Evolutionary conservation across 2,113 vertebrate genomes (phyloP), one percentile per base, ranked within the genome.

Genomic region (Hippotragus niger): DNA sequence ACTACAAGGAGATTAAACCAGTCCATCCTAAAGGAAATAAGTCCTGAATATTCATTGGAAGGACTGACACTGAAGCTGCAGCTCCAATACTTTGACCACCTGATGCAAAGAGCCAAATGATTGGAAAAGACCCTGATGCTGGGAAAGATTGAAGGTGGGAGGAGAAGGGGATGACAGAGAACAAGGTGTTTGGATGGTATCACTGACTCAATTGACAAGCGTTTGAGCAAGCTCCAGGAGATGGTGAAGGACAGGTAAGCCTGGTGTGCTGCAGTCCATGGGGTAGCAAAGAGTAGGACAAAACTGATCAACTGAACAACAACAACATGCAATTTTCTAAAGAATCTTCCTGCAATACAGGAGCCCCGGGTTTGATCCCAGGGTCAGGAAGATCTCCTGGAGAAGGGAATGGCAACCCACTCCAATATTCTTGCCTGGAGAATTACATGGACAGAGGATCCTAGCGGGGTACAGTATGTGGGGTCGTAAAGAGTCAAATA

Each of bases 181-280:
- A 40, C 0, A 0, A 74, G n/a, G 10, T 71, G 4, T 36, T 40
- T 40, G 19, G 19, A 13, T 74, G 19, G 19, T 40, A 23, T 40
- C 67, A 23, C 10, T 0, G 19, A 40, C 19, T 71, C n/a, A 23
- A 13, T 6, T 11, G 67, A 74, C n/a, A 13, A 40, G n/a, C 0
- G 0, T 74, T 40, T 74, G n/a, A 74, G 19, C 67, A 23, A 74
- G 67, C 2, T 40, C n/a, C 67, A 74, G 67, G n/a, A 40, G 19
- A 23, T 12, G 10, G 5, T 74, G n/a, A 74, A 23, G 10, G 10
- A 74, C n/a, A 74, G 19, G 67, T 2, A 13, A 74, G 10, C 19
- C n/a, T 40, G n/a, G 67, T 23, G n/a, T 23, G 67, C n/a, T 71
- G 5, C 67, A 40, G n/a, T 23, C 67, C 67, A 23, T 23, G 19